phyloP scores from a whole-genome alignment of 2,113 vertebrate species.

The Piliocolobus tephrosceles region DNA sequence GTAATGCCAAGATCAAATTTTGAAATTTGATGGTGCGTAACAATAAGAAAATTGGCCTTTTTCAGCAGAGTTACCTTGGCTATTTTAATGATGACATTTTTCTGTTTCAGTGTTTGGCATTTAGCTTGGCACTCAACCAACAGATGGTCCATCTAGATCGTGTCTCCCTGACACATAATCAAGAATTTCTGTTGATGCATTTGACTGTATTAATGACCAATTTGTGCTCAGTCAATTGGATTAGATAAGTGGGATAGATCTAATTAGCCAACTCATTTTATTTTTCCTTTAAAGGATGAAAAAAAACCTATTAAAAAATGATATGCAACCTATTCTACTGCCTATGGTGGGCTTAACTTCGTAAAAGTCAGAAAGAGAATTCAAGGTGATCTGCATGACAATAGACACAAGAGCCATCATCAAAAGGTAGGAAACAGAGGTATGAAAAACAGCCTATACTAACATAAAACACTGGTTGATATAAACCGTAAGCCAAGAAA shows the following conservation, averaged over 20 bases:
- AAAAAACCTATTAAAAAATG: not conserved
- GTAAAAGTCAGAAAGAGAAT: conserved; percentile 12
- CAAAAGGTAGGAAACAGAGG: not conserved
- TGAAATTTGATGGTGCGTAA: conserved; percentile 48
- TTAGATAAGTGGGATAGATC: conserved; percentile 56
- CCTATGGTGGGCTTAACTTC: not conserved
- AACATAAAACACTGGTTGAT: not conserved
- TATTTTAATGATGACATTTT: conserved; percentile 55
- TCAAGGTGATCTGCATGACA: conserved; percentile 13
- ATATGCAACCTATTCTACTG: not conserved
- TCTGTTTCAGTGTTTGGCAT: conserved; percentile 24
- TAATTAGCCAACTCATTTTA: conserved; percentile 33
- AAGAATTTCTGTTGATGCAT: conserved; percentile 45
- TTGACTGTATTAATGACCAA: conserved; percentile 56
- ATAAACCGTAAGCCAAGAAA: not conserved
- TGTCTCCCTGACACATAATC: conserved; percentile 43
- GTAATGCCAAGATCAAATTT: conserved; percentile 33
- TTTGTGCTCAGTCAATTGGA: conserved; percentile 52
- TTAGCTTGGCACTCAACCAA: conserved; percentile 51
- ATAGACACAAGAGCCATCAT: not conserved
- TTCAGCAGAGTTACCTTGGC: conserved; percentile 11
- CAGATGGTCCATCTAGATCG: conserved; percentile 44
- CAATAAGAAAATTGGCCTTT: conserved; percentile 29
- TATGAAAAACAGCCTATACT: not conserved
- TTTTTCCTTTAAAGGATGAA: not conserved